phyloP scores from a whole-genome alignment of 2,797 vertebrate genomes.

The Moxostoma hubbsi region DNA sequence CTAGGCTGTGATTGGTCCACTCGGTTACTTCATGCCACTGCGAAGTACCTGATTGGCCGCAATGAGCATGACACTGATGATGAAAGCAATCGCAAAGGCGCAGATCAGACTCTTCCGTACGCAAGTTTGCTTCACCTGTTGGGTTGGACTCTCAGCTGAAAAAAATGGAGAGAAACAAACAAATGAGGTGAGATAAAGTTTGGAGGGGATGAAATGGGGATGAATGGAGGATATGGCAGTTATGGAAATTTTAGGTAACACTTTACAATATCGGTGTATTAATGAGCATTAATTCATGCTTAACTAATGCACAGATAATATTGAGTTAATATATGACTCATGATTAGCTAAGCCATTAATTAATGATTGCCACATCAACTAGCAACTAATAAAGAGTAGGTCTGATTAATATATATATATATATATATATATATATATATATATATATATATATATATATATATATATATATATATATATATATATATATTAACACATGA shows the following conservation, averaged over 20 bases:
- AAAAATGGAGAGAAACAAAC: slow-evolving; percentile 8
- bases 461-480: too few species aligned
- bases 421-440: too few species aligned
- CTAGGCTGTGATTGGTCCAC: slow-evolving; percentile 37
- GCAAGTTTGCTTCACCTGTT: slow-evolving; percentile 97
- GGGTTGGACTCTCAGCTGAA: slow-evolving; percentile 88
- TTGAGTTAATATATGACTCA: too few species aligned
- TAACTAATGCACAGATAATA: too few species aligned
- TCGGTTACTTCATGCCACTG: slow-evolving; percentile 92
- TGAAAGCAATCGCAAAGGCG: slow-evolving; percentile 97
- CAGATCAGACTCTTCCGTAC: slow-evolving; percentile 97
- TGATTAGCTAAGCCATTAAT: too few species aligned
- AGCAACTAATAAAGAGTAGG: too few species aligned
- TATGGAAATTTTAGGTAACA: background rate
- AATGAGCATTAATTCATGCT: too few species aligned
- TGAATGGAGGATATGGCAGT: background rate
- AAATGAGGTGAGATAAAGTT: background rate
- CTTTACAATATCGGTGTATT: too few species aligned
- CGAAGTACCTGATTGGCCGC: slow-evolving; percentile 98
- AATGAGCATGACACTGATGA: slow-evolving; percentile 98
- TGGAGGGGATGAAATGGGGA: background rate
- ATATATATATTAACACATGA: too few species aligned
- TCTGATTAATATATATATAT: too few species aligned
- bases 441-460: too few species aligned
- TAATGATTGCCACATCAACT: too few species aligned